Percentiles rank a stretch among this genome's conserved stretches.
Evolutionary conservation across 2,888 invertebrate species (phyloP).

Genomic region (Drosophila multiciliata): DNA sequence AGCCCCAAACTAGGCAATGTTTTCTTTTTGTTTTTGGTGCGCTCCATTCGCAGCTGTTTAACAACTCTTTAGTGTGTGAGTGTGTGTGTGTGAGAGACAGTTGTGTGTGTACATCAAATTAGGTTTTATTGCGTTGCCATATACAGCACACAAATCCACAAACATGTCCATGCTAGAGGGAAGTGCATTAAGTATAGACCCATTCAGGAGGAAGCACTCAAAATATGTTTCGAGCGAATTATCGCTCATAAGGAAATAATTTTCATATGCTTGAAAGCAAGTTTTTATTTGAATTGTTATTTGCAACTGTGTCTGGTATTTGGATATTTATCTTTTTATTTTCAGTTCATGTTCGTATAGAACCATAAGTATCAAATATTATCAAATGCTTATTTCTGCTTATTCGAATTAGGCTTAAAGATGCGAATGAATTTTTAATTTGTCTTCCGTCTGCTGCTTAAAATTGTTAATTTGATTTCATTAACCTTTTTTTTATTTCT

Average conservation of each 20-base stretch:
- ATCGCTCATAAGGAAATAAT: background rate
- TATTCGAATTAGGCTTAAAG: no score
- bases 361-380: background rate
- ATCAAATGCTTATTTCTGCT: background rate
- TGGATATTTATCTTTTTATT: background rate
- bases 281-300: background rate
- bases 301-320: background rate
- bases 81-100: conserved; percentile 4
- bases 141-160: conserved; percentile 39
- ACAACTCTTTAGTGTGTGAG: conserved; percentile 35
- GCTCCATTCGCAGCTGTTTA: conserved; percentile 31
- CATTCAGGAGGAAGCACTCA: background rate
- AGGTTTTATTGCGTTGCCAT: conserved; percentile 66
- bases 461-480: background rate
- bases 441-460: background rate
- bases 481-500: background rate
- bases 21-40: conserved; percentile 27
- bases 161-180: background rate
- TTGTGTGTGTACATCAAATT: conserved; percentile 61
- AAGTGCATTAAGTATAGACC: conserved; percentile 19
- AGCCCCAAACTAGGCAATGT: conserved; percentile 68
- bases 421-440: background rate
- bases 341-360: background rate
- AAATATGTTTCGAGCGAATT: background rate
- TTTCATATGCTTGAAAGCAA: background rate